Evolutionary conservation across 1,140 invertebrate genomes (phyloP).

Genomic region (Drusus annulatus): DNA sequence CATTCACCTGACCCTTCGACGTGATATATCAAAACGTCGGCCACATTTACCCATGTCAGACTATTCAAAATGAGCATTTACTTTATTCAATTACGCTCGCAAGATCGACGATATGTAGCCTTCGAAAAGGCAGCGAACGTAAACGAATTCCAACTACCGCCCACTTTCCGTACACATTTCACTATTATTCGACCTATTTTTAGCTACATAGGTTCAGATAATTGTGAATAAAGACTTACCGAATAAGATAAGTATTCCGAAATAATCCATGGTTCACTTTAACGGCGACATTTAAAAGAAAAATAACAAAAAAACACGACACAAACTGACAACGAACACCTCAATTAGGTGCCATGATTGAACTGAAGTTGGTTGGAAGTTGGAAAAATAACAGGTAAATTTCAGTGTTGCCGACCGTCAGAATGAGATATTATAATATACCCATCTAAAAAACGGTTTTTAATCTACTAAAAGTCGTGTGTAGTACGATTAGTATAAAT

Average conservation of each 20-base stretch:
- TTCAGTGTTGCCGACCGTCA: slow-evolving; percentile 19
- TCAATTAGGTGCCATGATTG: slow-evolving; percentile 49
- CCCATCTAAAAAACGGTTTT: not conserved
- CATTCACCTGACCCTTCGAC: slow-evolving; percentile 34
- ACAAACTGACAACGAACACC: slow-evolving; percentile 47
- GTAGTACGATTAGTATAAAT: too few relatives aligned
- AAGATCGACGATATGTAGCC: not conserved
- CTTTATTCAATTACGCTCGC: too few relatives aligned
- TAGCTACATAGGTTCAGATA: not conserved
- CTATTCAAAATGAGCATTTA: too few relatives aligned
- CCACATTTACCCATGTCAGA: not conserved
- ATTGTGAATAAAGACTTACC: slow-evolving; percentile 33
- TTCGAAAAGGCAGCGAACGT: slow-evolving; percentile 1
- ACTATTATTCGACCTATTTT: not conserved
- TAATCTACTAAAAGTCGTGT: too few relatives aligned
- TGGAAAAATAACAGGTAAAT: slow-evolving; percentile 47
- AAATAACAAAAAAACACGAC: slow-evolving; percentile 52
- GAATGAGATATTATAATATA: not conserved
- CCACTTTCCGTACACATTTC: slow-evolving; percentile 39
- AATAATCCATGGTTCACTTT: slow-evolving; percentile 43
- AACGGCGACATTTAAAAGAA: slow-evolving; percentile 44
- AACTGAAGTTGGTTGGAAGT: slow-evolving; percentile 41
- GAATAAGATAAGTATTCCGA: slow-evolving; percentile 33
- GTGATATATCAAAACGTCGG: slow-evolving; percentile 6
- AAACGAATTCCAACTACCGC: slow-evolving; percentile 49